Percentiles rank a stretch among this genome's conserved stretches.
These are phyloP conservation scores for Bambusicola thoracicus DNA, from an alignment of 2,113 vertebrate genomes.

Conservation along the genomic window DNA sequence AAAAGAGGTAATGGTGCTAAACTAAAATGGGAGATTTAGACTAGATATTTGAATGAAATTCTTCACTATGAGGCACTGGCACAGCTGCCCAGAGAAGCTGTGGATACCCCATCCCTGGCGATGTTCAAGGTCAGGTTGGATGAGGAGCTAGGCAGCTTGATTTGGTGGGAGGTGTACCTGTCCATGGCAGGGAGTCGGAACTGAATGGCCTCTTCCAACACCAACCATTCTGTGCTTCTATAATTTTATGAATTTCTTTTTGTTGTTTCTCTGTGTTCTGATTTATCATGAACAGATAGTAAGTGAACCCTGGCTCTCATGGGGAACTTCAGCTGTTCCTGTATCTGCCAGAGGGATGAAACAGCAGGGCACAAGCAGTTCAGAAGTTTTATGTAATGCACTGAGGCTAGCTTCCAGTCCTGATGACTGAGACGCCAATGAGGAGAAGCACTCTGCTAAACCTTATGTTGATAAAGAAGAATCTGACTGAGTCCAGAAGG, in stretches of 20 bases:
- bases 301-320: not conserved
- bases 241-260: not conserved
- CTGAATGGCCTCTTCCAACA: not conserved
- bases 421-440: not conserved
- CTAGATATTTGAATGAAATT: not conserved
- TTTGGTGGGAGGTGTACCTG: not conserved
- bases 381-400: not conserved
- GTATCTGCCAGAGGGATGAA: not conserved
- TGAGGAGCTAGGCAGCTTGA: not conserved
- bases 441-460: not conserved
- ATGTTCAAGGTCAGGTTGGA: not conserved
- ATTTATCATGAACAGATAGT: not conserved
- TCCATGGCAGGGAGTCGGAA: not conserved
- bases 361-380: not conserved
- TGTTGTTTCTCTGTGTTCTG: not conserved
- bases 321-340: not conserved
- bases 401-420: not conserved
- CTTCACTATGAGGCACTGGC: not conserved
- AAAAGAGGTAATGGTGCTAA: too few species aligned
- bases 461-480: not conserved
- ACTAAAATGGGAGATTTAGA: too few species aligned
- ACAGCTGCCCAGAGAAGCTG: not conserved
- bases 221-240: not conserved
- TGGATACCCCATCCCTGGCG: not conserved
- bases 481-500: not conserved